Evolutionary conservation across 2,113 vertebrate genomes (phyloP).

Genomic region (Lagopus leucura): DNA sequence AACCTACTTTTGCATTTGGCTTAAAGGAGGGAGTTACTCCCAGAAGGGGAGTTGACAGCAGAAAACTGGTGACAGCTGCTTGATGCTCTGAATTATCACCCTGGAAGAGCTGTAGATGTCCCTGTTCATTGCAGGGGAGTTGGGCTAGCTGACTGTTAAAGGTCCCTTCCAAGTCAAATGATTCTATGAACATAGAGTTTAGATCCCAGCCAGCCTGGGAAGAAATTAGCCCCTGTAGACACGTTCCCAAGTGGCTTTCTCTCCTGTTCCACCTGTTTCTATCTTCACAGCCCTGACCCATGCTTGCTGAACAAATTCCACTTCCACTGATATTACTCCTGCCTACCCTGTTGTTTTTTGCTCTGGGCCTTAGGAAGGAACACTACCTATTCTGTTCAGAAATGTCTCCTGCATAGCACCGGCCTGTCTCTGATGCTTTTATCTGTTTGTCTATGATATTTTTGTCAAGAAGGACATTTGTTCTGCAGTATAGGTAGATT

Average conservation of each 20-base stretch:
- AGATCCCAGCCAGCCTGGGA: neutral
- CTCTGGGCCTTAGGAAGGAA: neutral
- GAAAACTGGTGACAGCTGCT: slow-evolving; percentile 14
- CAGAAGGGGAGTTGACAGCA: slow-evolving; percentile 37
- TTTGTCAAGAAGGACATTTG: neutral
- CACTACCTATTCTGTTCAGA: neutral
- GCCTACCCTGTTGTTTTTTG: accelerated
- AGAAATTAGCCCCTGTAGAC: slow-evolving; percentile 27
- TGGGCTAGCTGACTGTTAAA: too few species aligned
- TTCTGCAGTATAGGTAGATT: neutral
- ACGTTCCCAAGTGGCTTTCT: neutral
- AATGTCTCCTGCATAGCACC: neutral
- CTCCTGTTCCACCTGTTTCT: neutral
- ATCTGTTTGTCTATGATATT: neutral
- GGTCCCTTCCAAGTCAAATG: too few species aligned
- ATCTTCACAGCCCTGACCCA: neutral
- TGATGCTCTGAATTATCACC: neutral
- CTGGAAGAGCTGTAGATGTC: neutral
- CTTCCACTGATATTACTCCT: neutral
- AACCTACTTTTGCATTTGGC: slow-evolving; percentile 24
- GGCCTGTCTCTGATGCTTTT: neutral
- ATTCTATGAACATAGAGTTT: neutral
- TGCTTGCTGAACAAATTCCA: neutral
- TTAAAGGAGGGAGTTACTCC: slow-evolving; percentile 2
- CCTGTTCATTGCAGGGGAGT: too few species aligned